Base-by-base conservation (phyloP, 2,888 invertebrate genomes). In the Erebia aethiops region DNA sequence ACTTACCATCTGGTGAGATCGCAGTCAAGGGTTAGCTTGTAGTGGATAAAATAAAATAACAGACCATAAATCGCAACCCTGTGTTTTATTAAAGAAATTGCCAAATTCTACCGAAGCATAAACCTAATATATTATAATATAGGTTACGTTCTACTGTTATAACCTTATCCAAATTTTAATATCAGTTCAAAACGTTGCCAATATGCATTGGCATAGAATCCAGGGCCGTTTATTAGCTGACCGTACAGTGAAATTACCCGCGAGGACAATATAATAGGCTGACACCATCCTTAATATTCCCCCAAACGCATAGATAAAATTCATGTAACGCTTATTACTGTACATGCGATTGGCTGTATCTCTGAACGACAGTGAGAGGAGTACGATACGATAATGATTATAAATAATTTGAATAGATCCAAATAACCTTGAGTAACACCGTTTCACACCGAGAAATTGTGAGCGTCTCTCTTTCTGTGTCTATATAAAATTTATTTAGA, bases 301-400 rank as follows among this genome's bases (percentile, higher is more conserved):
- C 57, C 46, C 46, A 46, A 71, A 71, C 69, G 62, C 69, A 66
- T 69, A 71, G 74, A 77, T 77, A 74, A 74, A 77, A 72, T 60
- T 69, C 58, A 66, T 70, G 69, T 72, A 73, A 70, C 66, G 68
- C 57, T 64, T 69, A 73, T 73, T 75, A 74, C 60, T 71, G 70
- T 62, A 51, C 62, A 63, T 51, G 21, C 51, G 49, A 58, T 58
- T 67, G 56, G 46, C 3, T 58, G 49, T 26, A 43, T 57, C 14
- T 13, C 43, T 56, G 41, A 54, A 26, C 5, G 16, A 21, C 10
- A 35, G 13, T 7, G 41, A 41, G 9, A 60, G 16, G 11, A 3
- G 16, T 18, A 13, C 51, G 41, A 16, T 52, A 35, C 13, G 46
- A 49, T n/a, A 58, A 35, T 61, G 10, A 2, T 35, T 35, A 35